Conservation (phyloP, 2,888 invertebrate species). For the Oasisia sp. region DNA sequence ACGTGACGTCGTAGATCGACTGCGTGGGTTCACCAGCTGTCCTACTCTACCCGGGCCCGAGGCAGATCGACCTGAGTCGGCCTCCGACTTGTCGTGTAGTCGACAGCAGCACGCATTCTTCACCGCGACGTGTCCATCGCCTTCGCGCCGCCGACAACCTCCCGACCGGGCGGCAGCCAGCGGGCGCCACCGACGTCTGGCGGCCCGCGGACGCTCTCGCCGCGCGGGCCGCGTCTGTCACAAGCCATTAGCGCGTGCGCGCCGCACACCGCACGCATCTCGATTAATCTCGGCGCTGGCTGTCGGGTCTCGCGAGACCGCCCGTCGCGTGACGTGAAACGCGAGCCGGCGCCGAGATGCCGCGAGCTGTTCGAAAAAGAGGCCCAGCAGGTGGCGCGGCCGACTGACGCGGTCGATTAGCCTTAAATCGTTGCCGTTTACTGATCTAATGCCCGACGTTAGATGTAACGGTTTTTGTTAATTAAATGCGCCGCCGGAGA, state of each 20-base stretch:
- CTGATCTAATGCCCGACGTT: background rate
- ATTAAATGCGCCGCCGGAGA: background rate
- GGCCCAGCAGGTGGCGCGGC: background rate
- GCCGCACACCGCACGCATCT: background rate
- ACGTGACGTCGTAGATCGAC: background rate
- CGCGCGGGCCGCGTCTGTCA: background rate
- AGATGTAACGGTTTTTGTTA: conserved; percentile 17
- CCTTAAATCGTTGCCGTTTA: background rate
- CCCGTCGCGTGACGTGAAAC: conserved; percentile 12
- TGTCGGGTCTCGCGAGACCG: conserved; percentile 13
- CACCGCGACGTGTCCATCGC: background rate
- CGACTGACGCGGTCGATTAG: background rate
- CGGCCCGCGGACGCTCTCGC: background rate
- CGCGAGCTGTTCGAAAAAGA: background rate
- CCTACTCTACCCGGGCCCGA: background rate
- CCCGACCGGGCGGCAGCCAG: background rate
- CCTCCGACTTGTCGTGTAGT: background rate
- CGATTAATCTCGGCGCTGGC: conserved; percentile 13
- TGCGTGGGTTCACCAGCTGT: background rate
- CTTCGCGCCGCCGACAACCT: background rate
- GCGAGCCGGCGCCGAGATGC: background rate
- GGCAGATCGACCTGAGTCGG: background rate
- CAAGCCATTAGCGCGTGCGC: background rate
- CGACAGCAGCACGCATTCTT: background rate
- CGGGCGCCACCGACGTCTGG: background rate